Evolutionary conservation across 64 coral and sea anemone species (phyloP).

Genomic region (Stichodactyla helianthus): DNA sequence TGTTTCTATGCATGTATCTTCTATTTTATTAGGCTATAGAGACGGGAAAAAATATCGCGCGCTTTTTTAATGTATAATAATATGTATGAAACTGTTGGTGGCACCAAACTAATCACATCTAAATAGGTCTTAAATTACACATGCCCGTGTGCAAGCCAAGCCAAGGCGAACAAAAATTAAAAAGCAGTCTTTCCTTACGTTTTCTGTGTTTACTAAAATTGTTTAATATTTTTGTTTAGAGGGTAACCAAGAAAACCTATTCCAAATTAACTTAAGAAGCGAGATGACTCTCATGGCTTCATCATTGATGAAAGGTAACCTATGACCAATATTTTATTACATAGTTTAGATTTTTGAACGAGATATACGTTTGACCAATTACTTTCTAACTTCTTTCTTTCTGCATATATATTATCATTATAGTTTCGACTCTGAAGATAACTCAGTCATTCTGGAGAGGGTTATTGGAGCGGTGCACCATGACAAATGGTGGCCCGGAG

Average conservation of each 20-base stretch:
- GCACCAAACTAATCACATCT: not conserved
- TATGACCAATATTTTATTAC: not conserved
- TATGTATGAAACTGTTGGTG: not conserved
- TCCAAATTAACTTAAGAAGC: not conserved
- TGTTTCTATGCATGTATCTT: not conserved
- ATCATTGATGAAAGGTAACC: not conserved
- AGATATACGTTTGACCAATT: not conserved
- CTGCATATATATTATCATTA: not conserved
- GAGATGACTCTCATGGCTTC: not conserved
- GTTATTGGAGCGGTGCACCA: not conserved
- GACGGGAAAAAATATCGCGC: not conserved
- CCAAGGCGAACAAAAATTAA: not conserved
- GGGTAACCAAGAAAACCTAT: not conserved
- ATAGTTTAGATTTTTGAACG: not conserved
- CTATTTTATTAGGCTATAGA: not conserved
- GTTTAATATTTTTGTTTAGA: not conserved
- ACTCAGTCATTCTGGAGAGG: conserved; percentile 1
- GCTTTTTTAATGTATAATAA: not conserved
- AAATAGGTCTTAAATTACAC: too few relatives aligned
- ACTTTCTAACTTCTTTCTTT: not conserved
- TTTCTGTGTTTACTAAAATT: not conserved
- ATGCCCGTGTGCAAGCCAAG: too few relatives aligned
- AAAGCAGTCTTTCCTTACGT: not conserved
- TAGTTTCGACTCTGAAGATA: not conserved
- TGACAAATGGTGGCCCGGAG: too few relatives aligned